phyloP scores from a whole-genome alignment of 2,888 invertebrate genomes.

The Sceliomorpha sp. region DNA sequence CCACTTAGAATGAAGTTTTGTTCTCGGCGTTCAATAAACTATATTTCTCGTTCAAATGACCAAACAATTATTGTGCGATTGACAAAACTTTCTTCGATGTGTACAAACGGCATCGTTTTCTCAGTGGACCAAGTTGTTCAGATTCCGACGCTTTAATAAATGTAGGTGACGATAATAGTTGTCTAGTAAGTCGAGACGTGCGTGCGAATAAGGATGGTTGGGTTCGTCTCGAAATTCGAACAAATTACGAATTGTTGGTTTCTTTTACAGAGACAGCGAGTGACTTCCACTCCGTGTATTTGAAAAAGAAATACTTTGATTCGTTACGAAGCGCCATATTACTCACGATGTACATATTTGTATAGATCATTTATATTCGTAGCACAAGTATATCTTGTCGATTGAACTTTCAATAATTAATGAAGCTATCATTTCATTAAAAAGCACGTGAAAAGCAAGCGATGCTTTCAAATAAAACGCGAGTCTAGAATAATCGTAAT shows the following conservation, averaged over 20 bases:
- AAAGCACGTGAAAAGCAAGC: too few relatives aligned
- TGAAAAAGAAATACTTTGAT: conserved; percentile 23
- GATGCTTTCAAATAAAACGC: too few relatives aligned
- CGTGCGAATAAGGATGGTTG: conserved; percentile 32
- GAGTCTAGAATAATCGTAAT: too few relatives aligned
- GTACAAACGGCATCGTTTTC: too few relatives aligned
- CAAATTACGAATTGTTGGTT: conserved; percentile 16
- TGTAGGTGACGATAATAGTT: background rate
- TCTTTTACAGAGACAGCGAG: conserved; percentile 23
- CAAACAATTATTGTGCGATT: too few relatives aligned
- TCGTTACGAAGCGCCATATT: conserved; percentile 26
- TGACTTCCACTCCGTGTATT: background rate
- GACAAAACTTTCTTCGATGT: too few relatives aligned
- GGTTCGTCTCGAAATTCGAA: conserved; percentile 32
- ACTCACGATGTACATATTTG: conserved; percentile 49
- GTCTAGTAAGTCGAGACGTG: conserved; percentile 26
- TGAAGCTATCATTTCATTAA: too few relatives aligned
- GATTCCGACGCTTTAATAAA: conserved; percentile 44
- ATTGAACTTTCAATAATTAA: conserved; percentile 22
- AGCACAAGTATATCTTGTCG: conserved; percentile 27
- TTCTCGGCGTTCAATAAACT: too few relatives aligned
- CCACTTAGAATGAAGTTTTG: too few relatives aligned
- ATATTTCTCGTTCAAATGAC: too few relatives aligned
- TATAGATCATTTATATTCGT: conserved; percentile 46
- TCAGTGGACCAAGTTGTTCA: conserved; percentile 19